These are phyloP conservation scores for Scaptomyza reducta DNA, from an alignment of 2,888 invertebrate genomes.

Conservation along the genomic window DNA sequence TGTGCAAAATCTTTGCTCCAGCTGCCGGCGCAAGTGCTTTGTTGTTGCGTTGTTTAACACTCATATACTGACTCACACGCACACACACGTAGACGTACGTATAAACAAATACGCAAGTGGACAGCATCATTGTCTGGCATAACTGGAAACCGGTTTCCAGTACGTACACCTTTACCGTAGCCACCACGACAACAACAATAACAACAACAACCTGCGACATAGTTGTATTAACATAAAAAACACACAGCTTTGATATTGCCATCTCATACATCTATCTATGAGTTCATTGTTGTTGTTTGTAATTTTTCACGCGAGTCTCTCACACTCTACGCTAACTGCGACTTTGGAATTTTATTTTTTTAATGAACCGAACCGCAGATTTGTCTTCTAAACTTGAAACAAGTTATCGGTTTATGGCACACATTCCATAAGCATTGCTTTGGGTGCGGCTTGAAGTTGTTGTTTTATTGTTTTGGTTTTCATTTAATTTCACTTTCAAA, in stretches of 20 bases:
- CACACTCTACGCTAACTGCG: slow-evolving; percentile 50
- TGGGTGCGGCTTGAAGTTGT: slow-evolving; percentile 46
- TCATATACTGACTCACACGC: slow-evolving; percentile 12
- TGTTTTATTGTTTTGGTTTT: slow-evolving; percentile 12
- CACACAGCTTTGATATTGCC: slow-evolving; percentile 41
- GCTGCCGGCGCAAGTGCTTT: slow-evolving; percentile 34
- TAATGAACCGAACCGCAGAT: slow-evolving; percentile 35
- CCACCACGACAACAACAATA: neutral
- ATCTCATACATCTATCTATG: slow-evolving; percentile 31
- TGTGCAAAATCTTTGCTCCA: slow-evolving; percentile 36
- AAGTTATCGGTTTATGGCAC: slow-evolving; percentile 53
- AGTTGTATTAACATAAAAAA: slow-evolving; percentile 59
- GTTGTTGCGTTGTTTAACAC: slow-evolving; percentile 21
- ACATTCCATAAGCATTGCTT: slow-evolving; percentile 42
- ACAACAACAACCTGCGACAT: slow-evolving; percentile 59
- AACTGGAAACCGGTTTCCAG: slow-evolving; percentile 68
- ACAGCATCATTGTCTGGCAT: slow-evolving; percentile 66
- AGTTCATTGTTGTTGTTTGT: slow-evolving; percentile 42
- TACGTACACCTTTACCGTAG: slow-evolving; percentile 58
- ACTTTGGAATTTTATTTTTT: slow-evolving; percentile 55
- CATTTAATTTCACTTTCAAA: slow-evolving; percentile 61
- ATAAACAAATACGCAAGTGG: slow-evolving; percentile 14
- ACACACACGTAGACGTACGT: slow-evolving; percentile 10
- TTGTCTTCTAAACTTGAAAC: slow-evolving; percentile 65
- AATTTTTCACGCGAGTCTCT: slow-evolving; percentile 50